Evolutionary conservation across 2,113 vertebrate species (phyloP), one percentile per base, ranked within the genome.

Genomic region (Phaethon lepturus): DNA sequence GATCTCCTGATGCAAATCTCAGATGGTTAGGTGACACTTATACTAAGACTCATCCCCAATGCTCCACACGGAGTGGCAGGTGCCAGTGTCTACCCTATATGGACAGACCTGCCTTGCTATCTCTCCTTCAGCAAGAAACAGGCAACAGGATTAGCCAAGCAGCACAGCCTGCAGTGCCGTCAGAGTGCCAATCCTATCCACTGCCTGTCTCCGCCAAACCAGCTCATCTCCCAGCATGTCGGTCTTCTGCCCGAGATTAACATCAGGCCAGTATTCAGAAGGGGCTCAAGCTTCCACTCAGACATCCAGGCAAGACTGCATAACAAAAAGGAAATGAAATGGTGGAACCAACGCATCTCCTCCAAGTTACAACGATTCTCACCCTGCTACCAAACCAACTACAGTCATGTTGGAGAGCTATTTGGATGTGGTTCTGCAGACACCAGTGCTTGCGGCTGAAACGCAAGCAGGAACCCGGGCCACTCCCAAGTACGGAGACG

Each of bases 71-170:
- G 16, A 26, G 33, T 10, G 6, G 45, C 55, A 47, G 55, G 31
- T 42, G n/a, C 25, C 60, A 11, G 35, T 9, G 44, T 6, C 77
- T 5, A 2, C 18, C 24, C 26, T 3, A 25, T 7, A 1, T 0
- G 1, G n/a, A 42, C 19, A 68, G 40, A 19, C 19, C 80, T 44
- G 63, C 44, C 49, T 59, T 4, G 16, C 22, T 7, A 2, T 9
- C 29, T 44, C 49, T 44, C 58, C 83, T 55, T 18, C 76, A 55
- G 47, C 42, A 29, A 71, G 38, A 67, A 59, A 44, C 0, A 1
- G 44, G 67, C 44, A 31, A 28, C 24, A 5, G 13, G 12, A 17
- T 40, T 2, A 76, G 72, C 25, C 40, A 25, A 17, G 40, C 5
- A 81, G 49, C 56, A 19, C 3, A 38, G 45, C 45, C 64, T 1